Evolutionary conservation across 2,888 invertebrate species (phyloP), one percentile per base, ranked within the genome.

Genomic region (Sepiola atlantica): DNA sequence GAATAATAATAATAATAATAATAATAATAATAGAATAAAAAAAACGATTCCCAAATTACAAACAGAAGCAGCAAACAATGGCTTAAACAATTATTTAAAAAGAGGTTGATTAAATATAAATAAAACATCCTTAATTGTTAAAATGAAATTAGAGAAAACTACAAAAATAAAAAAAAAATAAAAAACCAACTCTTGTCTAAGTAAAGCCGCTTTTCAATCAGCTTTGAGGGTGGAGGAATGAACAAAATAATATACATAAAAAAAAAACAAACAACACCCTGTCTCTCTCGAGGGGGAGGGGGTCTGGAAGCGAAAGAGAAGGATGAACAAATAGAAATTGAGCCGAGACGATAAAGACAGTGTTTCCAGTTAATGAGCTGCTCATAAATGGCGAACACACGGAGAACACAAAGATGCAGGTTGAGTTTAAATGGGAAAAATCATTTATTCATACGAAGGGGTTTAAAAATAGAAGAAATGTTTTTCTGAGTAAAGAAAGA

Each of bases 371-470:
- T 77, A 77, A 77, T 77, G 77, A 77, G 77, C 77, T 77, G 16
- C n/a, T 77, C 45, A 45, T 45, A 45, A 77, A 77, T 77, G 77
- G n/a, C 32, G 77, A 77, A 61, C 61, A 61, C 24, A 61, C 45
- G 45, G 61, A 61, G 24, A 61, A 77, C n/a, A 77, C 77, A 77
- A 77, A 77, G 77, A 77, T n/a, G 32, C 77, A 77, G 77, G 77
- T n/a, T n/a, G 77, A n/a, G 77, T 77, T 45, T n/a, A 77, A 77
- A 77, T 77, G 77, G 77, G 77, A 77, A 77, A 77, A 77, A 77
- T 77, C 77, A 77, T 77, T 77, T 77, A 77, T 77, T 77, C 32
- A 77, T 77, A 77, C 32, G n/a, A 32, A n/a, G n/a, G 16, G n/a
- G n/a, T n/a, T 77, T 77, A 77, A 77, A 77, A 77, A 77, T 77